These are phyloP conservation scores for Heterohyrax brucei DNA, from an alignment of 2,797 vertebrate genomes.

Conservation along the genomic window DNA sequence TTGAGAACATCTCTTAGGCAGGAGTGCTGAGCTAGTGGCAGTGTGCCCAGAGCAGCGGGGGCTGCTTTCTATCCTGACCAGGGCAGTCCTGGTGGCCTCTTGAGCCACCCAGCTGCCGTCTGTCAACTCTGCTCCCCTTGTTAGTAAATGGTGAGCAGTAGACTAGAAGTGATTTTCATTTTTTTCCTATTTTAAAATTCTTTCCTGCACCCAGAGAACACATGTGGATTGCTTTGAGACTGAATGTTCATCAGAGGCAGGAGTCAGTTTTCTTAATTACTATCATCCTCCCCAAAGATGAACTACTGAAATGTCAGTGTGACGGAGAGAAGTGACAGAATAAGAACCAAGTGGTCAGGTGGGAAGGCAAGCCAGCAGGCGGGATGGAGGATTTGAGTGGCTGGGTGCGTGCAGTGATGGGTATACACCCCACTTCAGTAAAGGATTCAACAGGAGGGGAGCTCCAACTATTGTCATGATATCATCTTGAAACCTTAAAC, in stretches of 20 bases:
- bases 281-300: constrained; percentile 43
- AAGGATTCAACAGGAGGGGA: neutral
- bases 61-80: neutral
- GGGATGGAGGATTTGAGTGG: neutral
- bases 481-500: neutral
- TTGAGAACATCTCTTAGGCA: neutral
- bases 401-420: neutral
- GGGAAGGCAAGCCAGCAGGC: neutral
- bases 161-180: constrained; percentile 18
- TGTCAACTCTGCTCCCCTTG: neutral
- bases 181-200: neutral
- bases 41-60: neutral
- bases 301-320: constrained; percentile 6
- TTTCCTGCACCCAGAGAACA: neutral
- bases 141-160: constrained; percentile 13
- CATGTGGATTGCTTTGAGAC: neutral
- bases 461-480: neutral
- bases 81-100: neutral
- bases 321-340: neutral
- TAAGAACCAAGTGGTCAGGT: neutral
- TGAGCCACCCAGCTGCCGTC: neutral
- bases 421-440: neutral
- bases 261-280: constrained; percentile 59
- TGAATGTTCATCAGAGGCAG: constrained; percentile 53
- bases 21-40: neutral